A percentile compares a stretch with the other conserved stretches of the same genome.
Conservation (phyloP, 2,113 vertebrate species). For the Plotosus lineatus region DNA sequence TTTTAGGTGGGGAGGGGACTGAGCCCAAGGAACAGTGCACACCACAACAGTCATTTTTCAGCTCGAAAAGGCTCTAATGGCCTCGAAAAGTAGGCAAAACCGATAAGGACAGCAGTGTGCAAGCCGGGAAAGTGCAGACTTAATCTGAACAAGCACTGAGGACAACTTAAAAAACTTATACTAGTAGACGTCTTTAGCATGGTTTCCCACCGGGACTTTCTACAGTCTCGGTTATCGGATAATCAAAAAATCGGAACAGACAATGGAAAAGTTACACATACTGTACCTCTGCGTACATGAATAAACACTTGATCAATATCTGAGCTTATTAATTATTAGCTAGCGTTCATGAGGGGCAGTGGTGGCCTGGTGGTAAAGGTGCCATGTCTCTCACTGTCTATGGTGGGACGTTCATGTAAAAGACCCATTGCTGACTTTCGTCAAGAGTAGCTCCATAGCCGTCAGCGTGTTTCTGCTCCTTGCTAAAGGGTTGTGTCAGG, state of each 20-base stretch:
- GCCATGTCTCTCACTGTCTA: too few relatives aligned
- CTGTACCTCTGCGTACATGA: not conserved
- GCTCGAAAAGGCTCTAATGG: not conserved
- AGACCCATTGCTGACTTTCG: too few relatives aligned
- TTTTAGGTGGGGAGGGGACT: not conserved
- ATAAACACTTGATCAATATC: not conserved
- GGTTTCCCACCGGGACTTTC: not conserved
- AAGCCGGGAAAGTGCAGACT: not conserved
- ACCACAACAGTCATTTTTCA: not conserved
- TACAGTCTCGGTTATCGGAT: not conserved
- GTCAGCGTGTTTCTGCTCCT: too few relatives aligned
- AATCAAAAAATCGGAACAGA: not conserved
- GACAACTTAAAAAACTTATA: not conserved
- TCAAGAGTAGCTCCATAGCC: too few relatives aligned
- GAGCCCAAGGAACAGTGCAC: not conserved
- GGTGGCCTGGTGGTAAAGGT: too few relatives aligned
- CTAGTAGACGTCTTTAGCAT: not conserved
- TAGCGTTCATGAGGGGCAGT: too few relatives aligned
- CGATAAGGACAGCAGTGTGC: not conserved
- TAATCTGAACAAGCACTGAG: not conserved
- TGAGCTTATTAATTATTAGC: too few relatives aligned
- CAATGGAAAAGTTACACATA: not conserved
- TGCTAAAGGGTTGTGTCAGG: too few relatives aligned
- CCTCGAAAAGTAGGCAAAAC: not conserved
- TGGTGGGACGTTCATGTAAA: too few relatives aligned